Percentiles rank a stretch among this genome's conserved stretches.
These are phyloP conservation scores for Blastomussa wellsi DNA, from an alignment of 92 coral and sea anemone species.

Conservation along the genomic window DNA sequence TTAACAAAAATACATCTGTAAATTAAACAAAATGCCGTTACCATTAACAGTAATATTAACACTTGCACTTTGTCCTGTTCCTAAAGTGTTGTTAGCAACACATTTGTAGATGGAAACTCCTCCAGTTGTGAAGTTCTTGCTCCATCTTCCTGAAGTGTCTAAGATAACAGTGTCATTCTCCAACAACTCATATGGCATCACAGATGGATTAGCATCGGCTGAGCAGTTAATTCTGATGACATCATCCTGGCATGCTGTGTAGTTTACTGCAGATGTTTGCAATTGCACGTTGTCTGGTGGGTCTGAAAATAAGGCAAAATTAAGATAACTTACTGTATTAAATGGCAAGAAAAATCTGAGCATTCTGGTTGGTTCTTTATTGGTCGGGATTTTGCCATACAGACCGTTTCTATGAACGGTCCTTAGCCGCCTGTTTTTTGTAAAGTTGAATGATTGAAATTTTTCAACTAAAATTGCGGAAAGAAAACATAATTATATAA, in stretches of 20 bases:
- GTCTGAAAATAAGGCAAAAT: not conserved
- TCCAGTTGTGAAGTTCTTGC: not conserved
- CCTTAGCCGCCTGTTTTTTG: no score
- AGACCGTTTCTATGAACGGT: no score
- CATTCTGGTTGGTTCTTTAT: no score
- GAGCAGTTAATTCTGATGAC: slow-evolving; percentile 34
- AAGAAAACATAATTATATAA: no score
- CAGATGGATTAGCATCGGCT: slow-evolving; percentile 46
- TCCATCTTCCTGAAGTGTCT: slow-evolving; percentile 16
- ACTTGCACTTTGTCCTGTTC: slow-evolving; percentile 30
- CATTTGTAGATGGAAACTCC: slow-evolving; percentile 46
- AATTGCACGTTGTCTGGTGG: slow-evolving; percentile 11
- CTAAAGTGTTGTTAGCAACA: slow-evolving; percentile 38
- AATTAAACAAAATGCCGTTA: not conserved
- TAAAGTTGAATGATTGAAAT: no score
- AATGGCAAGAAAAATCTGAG: no score
- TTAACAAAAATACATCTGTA: not conserved
- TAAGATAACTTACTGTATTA: no score
- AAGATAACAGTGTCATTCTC: not conserved
- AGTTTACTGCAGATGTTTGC: not conserved
- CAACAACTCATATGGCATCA: slow-evolving; percentile 17
- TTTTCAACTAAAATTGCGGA: no score
- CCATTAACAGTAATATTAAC: slow-evolving; percentile 28
- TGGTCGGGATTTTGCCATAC: no score
- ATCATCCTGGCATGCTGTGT: slow-evolving; percentile 18